Conservation (phyloP, 2,797 vertebrate genomes). For the Parauchenoglanis ngamensis region DNA sequence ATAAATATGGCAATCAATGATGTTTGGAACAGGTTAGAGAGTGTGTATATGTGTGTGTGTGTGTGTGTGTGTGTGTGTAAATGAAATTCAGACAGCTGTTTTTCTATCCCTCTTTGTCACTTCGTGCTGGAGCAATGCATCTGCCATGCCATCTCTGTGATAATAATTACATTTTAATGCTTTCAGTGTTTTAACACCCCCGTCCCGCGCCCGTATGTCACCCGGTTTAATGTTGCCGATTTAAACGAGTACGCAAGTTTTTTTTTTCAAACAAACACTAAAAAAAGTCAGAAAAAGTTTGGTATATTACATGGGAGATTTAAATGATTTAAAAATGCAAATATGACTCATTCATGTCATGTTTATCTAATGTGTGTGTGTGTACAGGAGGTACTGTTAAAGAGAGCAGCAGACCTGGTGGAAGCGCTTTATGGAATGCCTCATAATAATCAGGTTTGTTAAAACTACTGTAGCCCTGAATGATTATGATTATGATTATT, state of each 20-base stretch:
- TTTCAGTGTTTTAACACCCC: conserved; percentile 27
- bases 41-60: conserved; percentile 1
- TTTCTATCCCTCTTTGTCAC: conserved; percentile 48
- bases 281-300: conserved; percentile 2
- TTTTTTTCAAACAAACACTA: neutral
- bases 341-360: neutral
- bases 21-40: neutral
- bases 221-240: neutral
- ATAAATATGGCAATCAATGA: neutral
- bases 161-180: conserved; percentile 41
- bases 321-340: neutral
- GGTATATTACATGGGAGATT: neutral
- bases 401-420: conserved; percentile 79
- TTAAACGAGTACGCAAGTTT: conserved; percentile 5
- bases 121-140: conserved; percentile 18
- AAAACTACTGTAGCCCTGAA: neutral
- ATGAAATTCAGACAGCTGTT: conserved; percentile 57
- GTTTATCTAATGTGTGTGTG: conserved; percentile 22
- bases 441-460: conserved; percentile 76
- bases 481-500: neutral
- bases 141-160: neutral
- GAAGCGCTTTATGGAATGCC: conserved; percentile 83
- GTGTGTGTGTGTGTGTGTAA: conserved; percentile 53
- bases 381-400: conserved; percentile 78
- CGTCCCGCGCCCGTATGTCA: neutral